Conservation (phyloP, 1,140 invertebrate genomes). For the Bombus fervidus region DNA sequence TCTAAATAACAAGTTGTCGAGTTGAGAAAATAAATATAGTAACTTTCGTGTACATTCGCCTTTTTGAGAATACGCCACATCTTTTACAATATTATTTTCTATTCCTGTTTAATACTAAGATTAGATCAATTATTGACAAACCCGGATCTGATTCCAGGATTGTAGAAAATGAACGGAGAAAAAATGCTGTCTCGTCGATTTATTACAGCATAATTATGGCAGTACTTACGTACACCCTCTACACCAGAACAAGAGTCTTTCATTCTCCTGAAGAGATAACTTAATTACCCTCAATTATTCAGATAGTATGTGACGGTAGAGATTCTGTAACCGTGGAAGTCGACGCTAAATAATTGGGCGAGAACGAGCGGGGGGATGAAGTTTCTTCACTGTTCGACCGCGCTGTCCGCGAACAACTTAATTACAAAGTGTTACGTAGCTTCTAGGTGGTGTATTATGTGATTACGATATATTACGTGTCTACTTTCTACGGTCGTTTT, state of each 20-base stretch:
- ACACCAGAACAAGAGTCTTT: background rate
- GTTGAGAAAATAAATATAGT: background rate
- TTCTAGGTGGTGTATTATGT: background rate
- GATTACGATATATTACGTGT: slow-evolving; percentile 16
- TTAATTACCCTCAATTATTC: slow-evolving; percentile 24
- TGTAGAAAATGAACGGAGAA: no score
- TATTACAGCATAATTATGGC: slow-evolving; percentile 8
- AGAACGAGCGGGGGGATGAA: background rate
- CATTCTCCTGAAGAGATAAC: background rate
- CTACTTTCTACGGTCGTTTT: slow-evolving; percentile 17
- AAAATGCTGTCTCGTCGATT: background rate
- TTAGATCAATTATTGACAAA: background rate
- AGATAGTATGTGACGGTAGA: no score
- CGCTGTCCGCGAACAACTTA: background rate
- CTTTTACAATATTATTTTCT: background rate
- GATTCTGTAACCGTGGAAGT: background rate
- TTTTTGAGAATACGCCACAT: background rate
- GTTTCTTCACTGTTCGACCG: background rate
- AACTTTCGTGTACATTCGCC: background rate
- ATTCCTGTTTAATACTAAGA: background rate
- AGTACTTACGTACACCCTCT: no score
- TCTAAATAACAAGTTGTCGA: background rate
- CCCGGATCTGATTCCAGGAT: background rate
- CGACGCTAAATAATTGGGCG: slow-evolving; percentile 2
- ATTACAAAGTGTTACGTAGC: slow-evolving; percentile 1